These are phyloP conservation scores for Portunus trituberculatus DNA, from an alignment of 1,140 invertebrate genomes.

Conservation along the genomic window DNA sequence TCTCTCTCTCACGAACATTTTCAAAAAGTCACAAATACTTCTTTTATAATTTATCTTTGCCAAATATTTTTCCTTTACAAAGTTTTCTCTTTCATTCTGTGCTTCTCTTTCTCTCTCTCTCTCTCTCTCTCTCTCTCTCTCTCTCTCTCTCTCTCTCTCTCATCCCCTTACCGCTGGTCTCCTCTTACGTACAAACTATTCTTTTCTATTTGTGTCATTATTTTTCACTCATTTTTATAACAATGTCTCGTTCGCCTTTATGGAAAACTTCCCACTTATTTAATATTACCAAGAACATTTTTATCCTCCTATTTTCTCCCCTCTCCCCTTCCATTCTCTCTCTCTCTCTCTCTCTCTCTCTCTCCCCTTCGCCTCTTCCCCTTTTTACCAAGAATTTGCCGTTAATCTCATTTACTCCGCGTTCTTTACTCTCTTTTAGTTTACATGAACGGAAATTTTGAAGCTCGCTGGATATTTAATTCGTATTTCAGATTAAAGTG, in stretches of 20 bases:
- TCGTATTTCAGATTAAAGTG: background rate
- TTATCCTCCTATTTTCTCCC: no score
- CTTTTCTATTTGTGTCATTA: background rate
- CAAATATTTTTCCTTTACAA: no score
- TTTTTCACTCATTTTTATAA: no score
- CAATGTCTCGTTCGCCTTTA: background rate
- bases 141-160: no score
- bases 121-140: no score
- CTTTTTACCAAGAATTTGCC: background rate
- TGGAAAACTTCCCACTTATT: background rate
- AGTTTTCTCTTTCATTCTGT: no score
- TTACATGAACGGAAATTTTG: background rate
- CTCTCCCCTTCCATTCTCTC: background rate
- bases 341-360: background rate
- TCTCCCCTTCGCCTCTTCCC: background rate
- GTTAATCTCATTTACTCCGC: background rate
- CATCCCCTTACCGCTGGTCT: no score
- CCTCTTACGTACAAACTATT: no score
- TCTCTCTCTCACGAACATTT: background rate
- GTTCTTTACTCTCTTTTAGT: no score
- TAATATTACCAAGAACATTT: no score
- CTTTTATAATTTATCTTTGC: no score
- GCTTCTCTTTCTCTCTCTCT: no score
- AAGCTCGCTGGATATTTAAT: background rate
- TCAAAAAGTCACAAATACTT: background rate